Conservation (phyloP, 1,140 invertebrate species). For the Helicoverpa zea region DNA sequence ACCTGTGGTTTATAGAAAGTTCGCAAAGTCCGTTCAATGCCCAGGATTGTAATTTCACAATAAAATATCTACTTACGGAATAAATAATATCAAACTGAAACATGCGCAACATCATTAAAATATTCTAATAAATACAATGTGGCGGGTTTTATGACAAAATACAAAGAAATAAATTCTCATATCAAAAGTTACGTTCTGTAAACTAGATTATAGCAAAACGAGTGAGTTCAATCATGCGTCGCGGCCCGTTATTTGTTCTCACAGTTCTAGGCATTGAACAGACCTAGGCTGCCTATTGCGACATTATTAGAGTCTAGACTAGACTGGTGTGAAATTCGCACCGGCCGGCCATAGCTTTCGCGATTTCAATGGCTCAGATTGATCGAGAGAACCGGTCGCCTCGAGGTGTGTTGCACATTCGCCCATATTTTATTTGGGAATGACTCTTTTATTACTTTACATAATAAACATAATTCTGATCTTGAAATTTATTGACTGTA, state of each 20-base stretch:
- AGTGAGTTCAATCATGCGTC: slow-evolving; percentile 67
- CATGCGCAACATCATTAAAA: background rate
- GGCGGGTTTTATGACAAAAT: slow-evolving; percentile 15
- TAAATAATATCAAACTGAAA: background rate
- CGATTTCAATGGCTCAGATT: slow-evolving; percentile 78
- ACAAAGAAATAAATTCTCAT: slow-evolving; percentile 34
- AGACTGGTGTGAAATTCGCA: slow-evolving; percentile 84
- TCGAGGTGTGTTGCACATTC: slow-evolving; percentile 55
- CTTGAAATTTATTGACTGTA: slow-evolving; percentile 27
- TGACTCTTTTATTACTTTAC: slow-evolving; percentile 13
- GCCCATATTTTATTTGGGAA: slow-evolving; percentile 50
- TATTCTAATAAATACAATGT: background rate
- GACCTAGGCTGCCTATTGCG: slow-evolving; percentile 74
- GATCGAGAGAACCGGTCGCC: slow-evolving; percentile 77
- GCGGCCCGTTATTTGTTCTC: slow-evolving; percentile 79
- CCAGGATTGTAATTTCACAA: background rate
- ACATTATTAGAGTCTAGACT: slow-evolving; percentile 77
- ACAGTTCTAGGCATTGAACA: slow-evolving; percentile 74
- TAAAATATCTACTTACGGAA: background rate
- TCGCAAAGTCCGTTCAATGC: too few species aligned
- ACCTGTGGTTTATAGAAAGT: too few species aligned
- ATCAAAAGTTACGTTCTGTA: slow-evolving; percentile 24
- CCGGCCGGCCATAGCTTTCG: slow-evolving; percentile 77
- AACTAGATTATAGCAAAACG: slow-evolving; percentile 62
- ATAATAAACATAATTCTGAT: slow-evolving; percentile 5